Evolutionary conservation across 2,113 vertebrate species (phyloP).

Genomic region (Megatriorchis doriae): DNA sequence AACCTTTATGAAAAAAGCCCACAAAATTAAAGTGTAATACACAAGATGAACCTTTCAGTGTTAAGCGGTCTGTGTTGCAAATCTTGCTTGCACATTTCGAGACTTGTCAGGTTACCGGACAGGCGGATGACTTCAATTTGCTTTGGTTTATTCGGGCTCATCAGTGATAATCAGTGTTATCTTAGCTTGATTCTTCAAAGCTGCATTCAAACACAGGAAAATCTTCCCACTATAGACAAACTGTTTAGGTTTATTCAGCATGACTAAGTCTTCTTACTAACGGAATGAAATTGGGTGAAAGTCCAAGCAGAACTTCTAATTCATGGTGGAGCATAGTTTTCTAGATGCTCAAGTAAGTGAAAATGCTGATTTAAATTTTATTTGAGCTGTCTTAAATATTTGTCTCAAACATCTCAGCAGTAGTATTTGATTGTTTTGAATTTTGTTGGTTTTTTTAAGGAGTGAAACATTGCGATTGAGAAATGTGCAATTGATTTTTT

Average conservation of each 20-base stretch:
- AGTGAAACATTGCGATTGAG: background rate
- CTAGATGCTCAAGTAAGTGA: background rate
- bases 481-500: background rate
- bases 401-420: background rate
- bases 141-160: background rate
- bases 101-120: background rate
- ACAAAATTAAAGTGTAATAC: background rate
- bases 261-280: background rate
- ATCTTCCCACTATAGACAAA: background rate
- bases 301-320: background rate
- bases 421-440: background rate
- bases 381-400: background rate
- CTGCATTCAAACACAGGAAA: background rate
- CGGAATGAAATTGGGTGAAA: background rate
- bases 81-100: background rate
- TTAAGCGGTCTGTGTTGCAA: background rate
- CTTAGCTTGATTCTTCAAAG: conserved; percentile 6
- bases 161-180: background rate
- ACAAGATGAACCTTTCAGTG: background rate
- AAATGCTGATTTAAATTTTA: background rate
- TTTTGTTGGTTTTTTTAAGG: background rate
- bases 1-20: background rate
- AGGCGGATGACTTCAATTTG: background rate
- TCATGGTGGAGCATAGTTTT: background rate
- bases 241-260: background rate